Percentiles rank a stretch among this genome's conserved stretches.
These are phyloP conservation scores for Puntigrus tetrazona DNA, from an alignment of 2,113 vertebrate species.

Conservation along the genomic window DNA sequence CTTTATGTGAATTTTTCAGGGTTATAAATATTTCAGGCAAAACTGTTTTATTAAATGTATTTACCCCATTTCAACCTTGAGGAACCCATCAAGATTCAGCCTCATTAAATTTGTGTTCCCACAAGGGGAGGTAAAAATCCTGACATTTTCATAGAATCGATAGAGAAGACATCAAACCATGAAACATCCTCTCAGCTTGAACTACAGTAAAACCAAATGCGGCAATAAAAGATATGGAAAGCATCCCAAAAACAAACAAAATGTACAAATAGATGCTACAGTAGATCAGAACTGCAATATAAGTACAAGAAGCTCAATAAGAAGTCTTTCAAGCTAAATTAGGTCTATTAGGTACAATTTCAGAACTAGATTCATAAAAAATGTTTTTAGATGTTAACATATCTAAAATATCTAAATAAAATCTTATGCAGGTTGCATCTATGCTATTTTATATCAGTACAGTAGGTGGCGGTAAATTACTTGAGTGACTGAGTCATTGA, in stretches of 20 bases:
- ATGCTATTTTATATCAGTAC: neutral
- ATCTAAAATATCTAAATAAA: no score
- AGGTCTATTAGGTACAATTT: neutral
- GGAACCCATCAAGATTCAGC: conserved; percentile 42
- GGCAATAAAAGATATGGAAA: conserved; percentile 22
- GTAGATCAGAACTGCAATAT: neutral
- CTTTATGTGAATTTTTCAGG: conserved; percentile 47
- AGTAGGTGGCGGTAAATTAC: neutral
- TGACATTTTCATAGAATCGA: conserved; percentile 51
- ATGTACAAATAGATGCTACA: conserved; percentile 35
- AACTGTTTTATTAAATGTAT: conserved; percentile 58
- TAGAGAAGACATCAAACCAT: conserved; percentile 42
- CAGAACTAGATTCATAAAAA: neutral
- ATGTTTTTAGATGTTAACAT: no score
- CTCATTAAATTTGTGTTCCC: conserved; percentile 50
- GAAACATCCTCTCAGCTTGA: conserved; percentile 37
- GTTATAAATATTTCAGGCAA: conserved; percentile 47
- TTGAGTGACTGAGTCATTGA: neutral
- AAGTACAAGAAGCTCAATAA: neutral
- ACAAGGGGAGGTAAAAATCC: conserved; percentile 49
- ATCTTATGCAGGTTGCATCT: neutral
- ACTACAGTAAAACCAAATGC: conserved; percentile 17
- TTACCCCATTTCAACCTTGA: conserved; percentile 52
- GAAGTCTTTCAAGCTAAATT: neutral
- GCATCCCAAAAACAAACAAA: neutral